Conservation (phyloP, 2,888 invertebrate species). For the Amphimallon solstitiale region DNA sequence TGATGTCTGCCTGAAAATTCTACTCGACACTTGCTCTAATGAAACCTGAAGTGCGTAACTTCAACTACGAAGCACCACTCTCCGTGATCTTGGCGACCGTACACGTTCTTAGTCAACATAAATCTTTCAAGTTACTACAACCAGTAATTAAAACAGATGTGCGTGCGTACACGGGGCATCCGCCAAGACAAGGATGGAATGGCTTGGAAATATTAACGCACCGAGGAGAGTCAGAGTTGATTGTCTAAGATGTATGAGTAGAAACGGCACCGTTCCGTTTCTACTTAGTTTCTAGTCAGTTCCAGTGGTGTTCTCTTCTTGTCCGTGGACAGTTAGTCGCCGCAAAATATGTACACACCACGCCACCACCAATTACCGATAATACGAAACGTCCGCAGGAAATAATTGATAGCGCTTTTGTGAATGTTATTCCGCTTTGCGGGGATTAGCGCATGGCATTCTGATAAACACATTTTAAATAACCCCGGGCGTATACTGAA, state of each 20-base stretch:
- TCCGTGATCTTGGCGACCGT: background rate
- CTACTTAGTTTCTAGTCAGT: too few species aligned
- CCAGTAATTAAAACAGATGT: slow-evolving; percentile 24
- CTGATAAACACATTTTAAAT: too few species aligned
- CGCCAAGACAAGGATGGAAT: too few species aligned
- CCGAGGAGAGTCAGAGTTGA: too few species aligned
- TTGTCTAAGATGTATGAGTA: too few species aligned
- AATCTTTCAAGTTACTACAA: slow-evolving; percentile 13
- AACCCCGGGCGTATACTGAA: too few species aligned
- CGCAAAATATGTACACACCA: slow-evolving; percentile 7
- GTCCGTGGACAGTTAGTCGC: slow-evolving; percentile 4
- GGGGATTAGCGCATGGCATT: background rate
- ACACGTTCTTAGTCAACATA: slow-evolving; percentile 14
- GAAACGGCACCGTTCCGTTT: too few species aligned
- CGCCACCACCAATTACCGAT: slow-evolving; percentile 11
- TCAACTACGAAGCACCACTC: slow-evolving; percentile 11
- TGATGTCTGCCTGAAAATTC: slow-evolving; percentile 16
- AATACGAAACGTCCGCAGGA: background rate
- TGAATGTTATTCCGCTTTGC: background rate
- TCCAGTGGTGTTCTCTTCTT: background rate
- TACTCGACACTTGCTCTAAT: slow-evolving; percentile 17
- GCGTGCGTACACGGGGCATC: slow-evolving; percentile 6
- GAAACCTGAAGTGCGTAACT: slow-evolving; percentile 15
- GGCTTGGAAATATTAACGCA: too few species aligned
- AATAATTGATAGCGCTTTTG: slow-evolving; percentile 15